phyloP scores from a whole-genome alignment of 2,113 vertebrate genomes.

The Mustela nigripes region DNA sequence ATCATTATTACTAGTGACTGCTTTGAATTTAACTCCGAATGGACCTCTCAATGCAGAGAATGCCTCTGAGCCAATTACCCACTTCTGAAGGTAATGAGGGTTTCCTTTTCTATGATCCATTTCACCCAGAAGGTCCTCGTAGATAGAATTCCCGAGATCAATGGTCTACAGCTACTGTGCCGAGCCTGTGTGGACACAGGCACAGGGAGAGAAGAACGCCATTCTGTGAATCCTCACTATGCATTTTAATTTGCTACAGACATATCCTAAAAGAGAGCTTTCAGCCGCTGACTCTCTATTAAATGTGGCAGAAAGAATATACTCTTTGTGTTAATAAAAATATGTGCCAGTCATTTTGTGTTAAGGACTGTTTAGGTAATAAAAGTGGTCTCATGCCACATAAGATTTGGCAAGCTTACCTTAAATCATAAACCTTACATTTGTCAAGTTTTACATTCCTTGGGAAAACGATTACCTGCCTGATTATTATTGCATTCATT shows the following conservation, averaged over 20 bases:
- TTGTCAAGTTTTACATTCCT: constrained; percentile 84
- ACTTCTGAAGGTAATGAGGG: constrained; percentile 24
- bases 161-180: neutral
- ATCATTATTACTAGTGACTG: neutral
- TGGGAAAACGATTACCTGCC: constrained; percentile 80
- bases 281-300: constrained; percentile 80
- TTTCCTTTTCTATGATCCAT: constrained; percentile 13
- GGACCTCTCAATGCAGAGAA: neutral
- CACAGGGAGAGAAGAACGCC: constrained; percentile 65
- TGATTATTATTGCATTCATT: constrained; percentile 85
- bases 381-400: constrained; percentile 85
- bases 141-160: constrained; percentile 39
- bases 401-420: constrained; percentile 84
- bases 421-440: constrained; percentile 85
- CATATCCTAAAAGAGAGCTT: constrained; percentile 81
- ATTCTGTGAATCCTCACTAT: constrained; percentile 79
- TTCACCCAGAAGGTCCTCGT: neutral
- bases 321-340: constrained; percentile 86
- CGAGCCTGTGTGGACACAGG: constrained; percentile 8
- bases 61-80: neutral
- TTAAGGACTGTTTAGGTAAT: constrained; percentile 86
- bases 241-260: constrained; percentile 81
- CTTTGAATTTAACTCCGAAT: constrained; percentile 50
- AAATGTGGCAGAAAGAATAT: constrained; percentile 86
- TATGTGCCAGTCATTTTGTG: constrained; percentile 85